Percentiles rank a stretch among this genome's conserved stretches.
These are phyloP conservation scores for Xylocampa areola DNA, from an alignment of 2,888 invertebrate genomes.

Conservation along the genomic window DNA sequence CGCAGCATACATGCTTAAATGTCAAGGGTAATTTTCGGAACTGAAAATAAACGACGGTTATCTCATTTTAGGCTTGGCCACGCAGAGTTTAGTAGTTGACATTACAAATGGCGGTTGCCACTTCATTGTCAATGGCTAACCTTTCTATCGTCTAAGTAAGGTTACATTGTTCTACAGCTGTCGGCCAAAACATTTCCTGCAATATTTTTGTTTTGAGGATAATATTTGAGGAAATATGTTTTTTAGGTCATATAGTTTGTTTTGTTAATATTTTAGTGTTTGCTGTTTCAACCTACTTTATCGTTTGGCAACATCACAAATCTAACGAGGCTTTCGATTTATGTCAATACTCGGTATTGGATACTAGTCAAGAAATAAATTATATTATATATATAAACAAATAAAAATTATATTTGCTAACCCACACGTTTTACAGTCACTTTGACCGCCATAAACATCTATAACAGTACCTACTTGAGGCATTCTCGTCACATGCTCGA, in stretches of 20 bases:
- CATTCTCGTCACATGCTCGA: too few species aligned
- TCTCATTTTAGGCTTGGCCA: conserved; percentile 9
- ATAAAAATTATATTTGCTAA: too few species aligned
- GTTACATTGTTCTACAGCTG: conserved; percentile 7
- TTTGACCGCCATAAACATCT: too few species aligned
- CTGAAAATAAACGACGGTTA: conserved; percentile 1
- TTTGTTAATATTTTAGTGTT: conserved; percentile 20
- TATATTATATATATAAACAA: too few species aligned
- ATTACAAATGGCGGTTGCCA: conserved; percentile 25
- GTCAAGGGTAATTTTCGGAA: conserved; percentile 13
- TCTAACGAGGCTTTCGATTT: conserved; percentile 9
- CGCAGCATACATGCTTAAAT: conserved; percentile 10
- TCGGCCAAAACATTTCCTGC: neutral
- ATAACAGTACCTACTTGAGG: too few species aligned
- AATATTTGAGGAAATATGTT: conserved; percentile 31
- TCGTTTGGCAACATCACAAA: conserved; percentile 30
- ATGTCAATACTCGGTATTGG: neutral
- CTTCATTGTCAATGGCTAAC: conserved; percentile 41
- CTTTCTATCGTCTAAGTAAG: conserved; percentile 31
- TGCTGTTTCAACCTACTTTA: conserved; percentile 38
- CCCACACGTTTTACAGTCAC: too few species aligned
- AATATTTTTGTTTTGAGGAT: conserved; percentile 9
- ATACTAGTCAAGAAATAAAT: too few species aligned
- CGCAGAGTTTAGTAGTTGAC: conserved; percentile 24
- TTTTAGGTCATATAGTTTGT: conserved; percentile 33